phyloP scores from a whole-genome alignment of 2,797 vertebrate genomes.

The Gouania willdenowi region DNA sequence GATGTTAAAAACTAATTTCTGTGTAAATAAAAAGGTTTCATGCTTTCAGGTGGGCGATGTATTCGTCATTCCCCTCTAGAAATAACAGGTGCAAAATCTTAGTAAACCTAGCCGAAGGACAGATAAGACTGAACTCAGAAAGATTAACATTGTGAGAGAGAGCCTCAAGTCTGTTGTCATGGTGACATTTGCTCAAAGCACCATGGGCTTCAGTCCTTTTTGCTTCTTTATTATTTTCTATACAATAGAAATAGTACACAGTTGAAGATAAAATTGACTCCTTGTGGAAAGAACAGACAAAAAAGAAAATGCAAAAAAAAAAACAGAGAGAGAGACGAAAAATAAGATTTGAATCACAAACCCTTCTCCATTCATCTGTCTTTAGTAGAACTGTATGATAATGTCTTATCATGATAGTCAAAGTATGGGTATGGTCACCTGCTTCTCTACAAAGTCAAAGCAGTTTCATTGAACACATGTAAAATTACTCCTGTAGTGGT shows the following conservation, averaged over 20 bases:
- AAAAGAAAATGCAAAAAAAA: slow-evolving; percentile 56
- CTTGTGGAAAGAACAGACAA: slow-evolving; percentile 67
- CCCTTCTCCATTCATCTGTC: slow-evolving; percentile 40
- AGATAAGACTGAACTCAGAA: slow-evolving; percentile 69
- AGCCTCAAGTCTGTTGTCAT: slow-evolving; percentile 75
- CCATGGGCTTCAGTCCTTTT: slow-evolving; percentile 64
- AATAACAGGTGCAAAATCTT: slow-evolving; percentile 75
- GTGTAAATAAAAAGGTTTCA: slow-evolving; percentile 59
- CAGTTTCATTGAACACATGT: slow-evolving; percentile 57
- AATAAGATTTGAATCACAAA: slow-evolving; percentile 63
- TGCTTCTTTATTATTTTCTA: slow-evolving; percentile 75
- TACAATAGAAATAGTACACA: slow-evolving; percentile 79
- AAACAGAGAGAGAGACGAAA: no score
- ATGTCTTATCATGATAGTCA: slow-evolving; percentile 60
- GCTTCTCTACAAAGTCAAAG: slow-evolving; percentile 69
- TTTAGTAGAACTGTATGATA: slow-evolving; percentile 51
- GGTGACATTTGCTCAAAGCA: slow-evolving; percentile 70
- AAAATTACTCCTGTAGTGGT: slow-evolving; percentile 58
- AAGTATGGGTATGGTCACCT: slow-evolving; percentile 56
- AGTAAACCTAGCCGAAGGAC: slow-evolving; percentile 70
- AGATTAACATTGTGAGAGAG: slow-evolving; percentile 66
- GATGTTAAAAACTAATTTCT: slow-evolving; percentile 42
- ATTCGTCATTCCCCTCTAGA: slow-evolving; percentile 64
- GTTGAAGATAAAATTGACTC: slow-evolving; percentile 72
- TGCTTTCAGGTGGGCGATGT: slow-evolving; percentile 65